These are phyloP conservation scores for Scylla paramamosain DNA, from an alignment of 1,140 invertebrate genomes.

Conservation along the genomic window DNA sequence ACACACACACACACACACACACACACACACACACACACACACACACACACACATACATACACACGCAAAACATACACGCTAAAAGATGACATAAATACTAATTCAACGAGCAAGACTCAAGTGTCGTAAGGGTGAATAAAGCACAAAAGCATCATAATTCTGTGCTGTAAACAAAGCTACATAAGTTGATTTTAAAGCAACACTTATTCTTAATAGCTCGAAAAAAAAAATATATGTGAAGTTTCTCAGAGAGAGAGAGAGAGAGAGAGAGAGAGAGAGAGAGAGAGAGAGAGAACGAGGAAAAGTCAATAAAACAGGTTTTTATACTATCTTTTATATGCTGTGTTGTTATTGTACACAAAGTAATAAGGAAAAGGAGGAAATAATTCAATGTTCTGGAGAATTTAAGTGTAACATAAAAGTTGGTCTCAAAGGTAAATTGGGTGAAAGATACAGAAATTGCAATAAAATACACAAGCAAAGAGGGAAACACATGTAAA, in stretches of 20 bases:
- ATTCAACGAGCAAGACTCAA: not conserved
- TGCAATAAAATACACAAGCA: no score
- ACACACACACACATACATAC: not conserved
- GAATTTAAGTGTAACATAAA: no score
- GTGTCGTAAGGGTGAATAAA: not conserved
- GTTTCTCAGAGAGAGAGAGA: not conserved
- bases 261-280: slow-evolving; percentile 18
- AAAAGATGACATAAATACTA: slow-evolving; percentile 23
- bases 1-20: slow-evolving; percentile 15
- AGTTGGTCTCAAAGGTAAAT: no score
- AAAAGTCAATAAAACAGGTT: no score
- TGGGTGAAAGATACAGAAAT: no score
- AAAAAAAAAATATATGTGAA: not conserved
- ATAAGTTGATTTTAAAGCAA: not conserved
- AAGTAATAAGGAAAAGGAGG: no score
- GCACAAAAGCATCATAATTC: not conserved
- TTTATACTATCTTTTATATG: no score
- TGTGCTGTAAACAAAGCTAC: not conserved
- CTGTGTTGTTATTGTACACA: no score
- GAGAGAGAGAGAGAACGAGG: not conserved
- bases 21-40: no score
- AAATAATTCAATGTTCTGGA: no score
- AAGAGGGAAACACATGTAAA: no score
- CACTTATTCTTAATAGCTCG: not conserved
- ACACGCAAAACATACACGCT: not conserved